Percentiles rank a stretch among this genome's conserved stretches.
Conservation (phyloP, 2,888 invertebrate species). For the Pandemis heparana region DNA sequence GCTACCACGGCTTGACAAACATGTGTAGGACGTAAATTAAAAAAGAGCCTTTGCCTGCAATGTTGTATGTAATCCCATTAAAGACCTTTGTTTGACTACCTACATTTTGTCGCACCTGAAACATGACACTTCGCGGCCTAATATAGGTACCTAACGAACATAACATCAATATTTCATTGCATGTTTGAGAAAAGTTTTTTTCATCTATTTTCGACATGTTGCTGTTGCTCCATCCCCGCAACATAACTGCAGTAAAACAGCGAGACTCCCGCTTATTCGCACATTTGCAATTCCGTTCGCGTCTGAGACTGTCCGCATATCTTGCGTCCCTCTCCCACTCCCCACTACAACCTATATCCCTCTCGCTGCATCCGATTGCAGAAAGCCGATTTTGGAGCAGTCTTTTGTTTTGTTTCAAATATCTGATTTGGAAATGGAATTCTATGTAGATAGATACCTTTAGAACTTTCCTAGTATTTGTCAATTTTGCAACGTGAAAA, state of each 20-base stretch:
- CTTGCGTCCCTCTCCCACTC: conserved; percentile 47
- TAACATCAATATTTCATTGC: too few relatives aligned
- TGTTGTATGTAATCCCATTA: too few relatives aligned
- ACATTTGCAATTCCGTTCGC: conserved; percentile 77
- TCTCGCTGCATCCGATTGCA: conserved; percentile 70
- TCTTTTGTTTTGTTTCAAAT: conserved; percentile 71
- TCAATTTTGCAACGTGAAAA: background rate
- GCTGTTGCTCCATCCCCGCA: conserved; percentile 44
- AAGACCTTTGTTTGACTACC: too few relatives aligned
- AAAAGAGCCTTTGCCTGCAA: too few relatives aligned
- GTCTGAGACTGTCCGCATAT: conserved; percentile 75
- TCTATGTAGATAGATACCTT: conserved; percentile 51
- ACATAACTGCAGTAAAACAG: conserved; percentile 51
- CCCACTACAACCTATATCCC: conserved; percentile 2
- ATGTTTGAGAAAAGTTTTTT: background rate
- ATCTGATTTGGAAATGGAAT: conserved; percentile 54
- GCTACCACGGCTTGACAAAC: too few relatives aligned
- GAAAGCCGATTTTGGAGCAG: conserved; percentile 69
- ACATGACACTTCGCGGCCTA: too few relatives aligned
- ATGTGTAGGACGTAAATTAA: too few relatives aligned
- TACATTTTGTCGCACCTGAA: too few relatives aligned
- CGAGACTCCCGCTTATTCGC: conserved; percentile 51
- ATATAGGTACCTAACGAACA: too few relatives aligned
- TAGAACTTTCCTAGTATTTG: conserved; percentile 12
- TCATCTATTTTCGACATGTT: background rate